Percentiles rank a stretch among this genome's conserved stretches.
phyloP scores from a whole-genome alignment of 1,140 invertebrate species.

The Colletes latitarsis region DNA sequence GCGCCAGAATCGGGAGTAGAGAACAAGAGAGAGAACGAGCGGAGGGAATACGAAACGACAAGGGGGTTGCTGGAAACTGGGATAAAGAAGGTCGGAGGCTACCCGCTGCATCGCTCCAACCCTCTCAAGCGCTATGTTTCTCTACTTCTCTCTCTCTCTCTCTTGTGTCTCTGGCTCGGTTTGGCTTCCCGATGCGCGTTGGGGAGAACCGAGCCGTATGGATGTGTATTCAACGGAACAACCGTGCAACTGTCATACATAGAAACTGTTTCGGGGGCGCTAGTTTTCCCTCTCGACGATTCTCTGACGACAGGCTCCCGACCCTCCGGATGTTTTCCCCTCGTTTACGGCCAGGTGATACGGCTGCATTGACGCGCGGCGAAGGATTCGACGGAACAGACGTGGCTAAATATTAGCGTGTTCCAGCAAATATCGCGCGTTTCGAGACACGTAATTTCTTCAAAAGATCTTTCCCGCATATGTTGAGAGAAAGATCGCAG shows the following conservation, averaged over 20 bases:
- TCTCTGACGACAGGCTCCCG: neutral
- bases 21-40: conserved; percentile 20
- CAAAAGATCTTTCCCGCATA: no score
- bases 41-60: neutral
- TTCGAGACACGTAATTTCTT: no score
- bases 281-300: conserved; percentile 26
- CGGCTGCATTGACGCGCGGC: neutral
- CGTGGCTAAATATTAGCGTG: neutral
- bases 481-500: no score
- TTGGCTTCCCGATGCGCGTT: neutral
- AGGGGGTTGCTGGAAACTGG: conserved; percentile 37
- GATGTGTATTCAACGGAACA: conserved; percentile 26
- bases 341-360: conserved; percentile 25
- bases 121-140: conserved; percentile 17
- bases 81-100: conserved; percentile 39
- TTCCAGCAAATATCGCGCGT: no score
- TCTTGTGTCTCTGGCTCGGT: conserved; percentile 2
- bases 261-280: conserved; percentile 26
- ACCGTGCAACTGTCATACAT: conserved; percentile 24
- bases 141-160: conserved; percentile 21
- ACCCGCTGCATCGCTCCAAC: conserved; percentile 13
- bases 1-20: neutral
- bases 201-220: neutral
- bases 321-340: conserved; percentile 16
- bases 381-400: neutral